Evolutionary conservation across 1,140 invertebrate genomes (phyloP), one percentile per base, ranked within the genome.

Genomic region (Coptotermes formosanus): DNA sequence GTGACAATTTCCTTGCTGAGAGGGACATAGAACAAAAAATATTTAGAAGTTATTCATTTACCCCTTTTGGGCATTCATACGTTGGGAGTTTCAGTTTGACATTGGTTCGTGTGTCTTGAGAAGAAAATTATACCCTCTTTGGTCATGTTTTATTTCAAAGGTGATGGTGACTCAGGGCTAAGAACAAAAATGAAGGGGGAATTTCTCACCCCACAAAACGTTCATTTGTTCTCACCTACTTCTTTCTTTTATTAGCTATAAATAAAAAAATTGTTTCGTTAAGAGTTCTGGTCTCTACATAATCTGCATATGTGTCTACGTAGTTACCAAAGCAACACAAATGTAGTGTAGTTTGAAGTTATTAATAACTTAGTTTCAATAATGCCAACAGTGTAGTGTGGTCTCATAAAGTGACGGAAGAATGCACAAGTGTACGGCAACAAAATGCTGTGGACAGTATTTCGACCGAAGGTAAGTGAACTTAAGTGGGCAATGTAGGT

Each of bases 1-100:
- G 64, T 75, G 64, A 75, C 64, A 75, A 75, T 30, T 30, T 75
- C 64, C n/a, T 75, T 75, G 25, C 64, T 75, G n/a, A 75, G n/a
- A 11, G n/a, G 64, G 64, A 75, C 64, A 30, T 30, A 75, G n/a
- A 75, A 75, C 64, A 75, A 75, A 75, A 75, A 75, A 75, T 75
- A 75, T 75, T 75, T 75, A n/a, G 16, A 75, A 75, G 25, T 30
- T 75, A 75, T 75, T 75, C 64, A 75, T 75, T 11, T 75, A 25
- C 30, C 64, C 64, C 64, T n/a, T 75, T 75, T 30, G 64, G 64
- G 64, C 9, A 30, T n/a, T 11, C 52, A 55, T 75, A 30, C n/a
- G 64, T 75, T 75, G 52, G 52, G 52, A 55, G 52, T 55, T 55
- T 55, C 52, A 16, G 52, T 55, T 55, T 55, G 52, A 21, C 52